Evolutionary conservation across 1,140 invertebrate genomes (phyloP), one percentile per base, ranked within the genome.

Genomic region (Aradophagus sp.): DNA sequence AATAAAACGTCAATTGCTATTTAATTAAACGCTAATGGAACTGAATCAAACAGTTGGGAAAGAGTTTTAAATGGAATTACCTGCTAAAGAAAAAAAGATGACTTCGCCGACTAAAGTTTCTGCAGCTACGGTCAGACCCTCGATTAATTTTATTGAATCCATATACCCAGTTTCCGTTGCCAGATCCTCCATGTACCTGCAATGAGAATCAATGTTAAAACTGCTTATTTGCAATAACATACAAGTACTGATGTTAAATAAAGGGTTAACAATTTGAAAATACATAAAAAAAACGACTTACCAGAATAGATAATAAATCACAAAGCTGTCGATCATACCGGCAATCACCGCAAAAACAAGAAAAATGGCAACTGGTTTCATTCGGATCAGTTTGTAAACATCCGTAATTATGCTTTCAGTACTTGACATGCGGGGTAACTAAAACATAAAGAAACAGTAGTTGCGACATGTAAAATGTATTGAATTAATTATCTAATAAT

Each of bases 251-350:
- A 13, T 14, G n/a, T n/a, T n/a, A n/a, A n/a, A n/a, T n/a, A n/a
- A n/a, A n/a, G n/a, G n/a, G n/a, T n/a, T n/a, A n/a, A n/a, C n/a
- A n/a, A n/a, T n/a, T n/a, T n/a, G n/a, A 35, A 27, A 26, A 42
- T 42, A 14, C 14, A 42, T 27, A 27, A 7, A 16, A 20, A 29
- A 39, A 10, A 16, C 7, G 27, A 26, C 80, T 86, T 84, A 93
- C 93, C 92, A 93, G 75, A 94, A 92, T 80, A 93, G 87, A 74
- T 91, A 93, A 72, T 93, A 93, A 23, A 93, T 90, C 11, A 93
- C 88, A 76, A 93, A 93, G 47, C 92, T 90, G 74, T 93, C 93
- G 23, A 93, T 84, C 8, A 92, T 90, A 5, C 92, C 92, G 5
- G 89, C 91, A 1, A 92, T 85, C 0, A 90, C 88, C 0, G 92